Conservation (phyloP, 2,888 invertebrate species). For the Drosophila mercatorum region DNA sequence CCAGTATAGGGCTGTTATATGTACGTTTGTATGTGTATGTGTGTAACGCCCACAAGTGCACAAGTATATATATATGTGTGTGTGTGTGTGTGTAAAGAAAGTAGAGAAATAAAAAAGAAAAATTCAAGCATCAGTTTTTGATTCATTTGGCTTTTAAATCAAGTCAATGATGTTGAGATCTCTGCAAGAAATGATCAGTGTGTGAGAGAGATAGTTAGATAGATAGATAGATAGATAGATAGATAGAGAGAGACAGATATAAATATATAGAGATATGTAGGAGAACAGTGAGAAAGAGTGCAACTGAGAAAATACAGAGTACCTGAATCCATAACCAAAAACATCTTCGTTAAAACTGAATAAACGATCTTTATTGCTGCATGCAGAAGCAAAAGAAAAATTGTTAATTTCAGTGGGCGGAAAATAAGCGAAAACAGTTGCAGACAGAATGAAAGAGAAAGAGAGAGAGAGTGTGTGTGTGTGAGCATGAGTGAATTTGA, state of each 20-base stretch:
- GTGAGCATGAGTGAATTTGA: too few species aligned
- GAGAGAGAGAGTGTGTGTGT: background rate
- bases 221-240: background rate
- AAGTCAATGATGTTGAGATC: slow-evolving; percentile 24
- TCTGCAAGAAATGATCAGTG: slow-evolving; percentile 18
- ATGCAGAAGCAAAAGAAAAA: slow-evolving; percentile 85
- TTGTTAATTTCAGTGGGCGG: slow-evolving; percentile 11
- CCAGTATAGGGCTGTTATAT: slow-evolving; percentile 88
- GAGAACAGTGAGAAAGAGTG: slow-evolving; percentile 21
- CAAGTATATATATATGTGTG: slow-evolving; percentile 21
- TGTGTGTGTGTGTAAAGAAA: slow-evolving; percentile 34
- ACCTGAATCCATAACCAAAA: slow-evolving; percentile 86
- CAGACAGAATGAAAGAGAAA: slow-evolving; percentile 4
- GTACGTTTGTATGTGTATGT: slow-evolving; percentile 14
- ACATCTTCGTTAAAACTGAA: slow-evolving; percentile 92
- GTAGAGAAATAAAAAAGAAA: slow-evolving; percentile 56
- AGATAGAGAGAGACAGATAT: background rate
- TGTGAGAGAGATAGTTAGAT: slow-evolving; percentile 16
- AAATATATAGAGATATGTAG: background rate
- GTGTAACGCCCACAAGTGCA: slow-evolving; percentile 10
- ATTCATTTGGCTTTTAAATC: slow-evolving; percentile 21
- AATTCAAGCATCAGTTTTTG: slow-evolving; percentile 62
- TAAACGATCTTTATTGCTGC: slow-evolving; percentile 92
- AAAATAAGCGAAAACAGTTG: slow-evolving; percentile 21
- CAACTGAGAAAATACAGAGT: slow-evolving; percentile 55